Evolutionary conservation across 2,113 vertebrate species (phyloP).

Genomic region (Odocoileus hemionus): DNA sequence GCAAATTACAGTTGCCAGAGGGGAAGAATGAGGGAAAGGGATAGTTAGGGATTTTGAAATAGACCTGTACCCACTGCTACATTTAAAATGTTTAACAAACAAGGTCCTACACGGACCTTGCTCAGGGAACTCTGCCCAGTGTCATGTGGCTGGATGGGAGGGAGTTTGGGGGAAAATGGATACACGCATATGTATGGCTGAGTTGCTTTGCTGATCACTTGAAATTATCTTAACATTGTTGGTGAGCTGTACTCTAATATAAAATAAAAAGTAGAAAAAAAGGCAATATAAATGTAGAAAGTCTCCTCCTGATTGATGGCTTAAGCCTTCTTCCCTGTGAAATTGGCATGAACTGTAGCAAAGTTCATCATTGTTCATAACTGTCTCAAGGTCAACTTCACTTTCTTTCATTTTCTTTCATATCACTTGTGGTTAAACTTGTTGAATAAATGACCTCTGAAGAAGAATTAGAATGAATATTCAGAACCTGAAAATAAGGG

Average conservation of each 20-base stretch:
- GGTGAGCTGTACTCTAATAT: neutral
- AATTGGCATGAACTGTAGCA: neutral
- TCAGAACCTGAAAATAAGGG: neutral
- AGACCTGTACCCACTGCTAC: neutral
- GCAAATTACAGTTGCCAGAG: neutral
- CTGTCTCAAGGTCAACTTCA: neutral
- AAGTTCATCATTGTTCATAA: neutral
- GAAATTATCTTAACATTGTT: neutral
- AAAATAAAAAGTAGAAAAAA: neutral
- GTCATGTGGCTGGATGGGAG: neutral
- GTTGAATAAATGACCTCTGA: neutral
- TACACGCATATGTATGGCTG: neutral
- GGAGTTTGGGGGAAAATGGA: neutral
- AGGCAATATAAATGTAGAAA: neutral
- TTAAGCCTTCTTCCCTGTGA: neutral
- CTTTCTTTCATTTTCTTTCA: neutral
- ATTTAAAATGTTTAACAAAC: neutral
- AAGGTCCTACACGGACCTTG: neutral
- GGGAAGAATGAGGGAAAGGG: neutral
- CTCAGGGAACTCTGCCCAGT: neutral
- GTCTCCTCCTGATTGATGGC: neutral
- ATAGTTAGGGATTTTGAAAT: neutral
- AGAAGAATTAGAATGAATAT: neutral
- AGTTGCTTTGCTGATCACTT: neutral
- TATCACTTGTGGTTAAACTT: neutral